Evolutionary conservation across 2,888 invertebrate species (phyloP).

Genomic region (Clostera curtula): DNA sequence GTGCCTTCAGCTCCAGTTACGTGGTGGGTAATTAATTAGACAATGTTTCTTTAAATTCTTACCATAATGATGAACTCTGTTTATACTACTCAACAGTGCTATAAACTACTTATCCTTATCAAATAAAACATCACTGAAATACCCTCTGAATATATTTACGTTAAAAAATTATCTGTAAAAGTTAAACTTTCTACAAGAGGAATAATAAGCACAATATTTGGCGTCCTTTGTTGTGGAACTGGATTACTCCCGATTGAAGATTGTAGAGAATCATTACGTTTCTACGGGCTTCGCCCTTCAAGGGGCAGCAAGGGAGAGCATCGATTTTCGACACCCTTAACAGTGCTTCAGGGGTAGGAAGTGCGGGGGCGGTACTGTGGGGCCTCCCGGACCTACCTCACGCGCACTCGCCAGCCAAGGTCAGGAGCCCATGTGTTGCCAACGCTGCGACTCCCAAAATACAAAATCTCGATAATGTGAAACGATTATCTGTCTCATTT

Average conservation of each 20-base stretch:
- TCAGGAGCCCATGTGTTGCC: slow-evolving; percentile 55
- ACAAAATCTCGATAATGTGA: slow-evolving; percentile 54
- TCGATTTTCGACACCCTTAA: slow-evolving; percentile 71
- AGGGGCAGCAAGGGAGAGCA: slow-evolving; percentile 58
- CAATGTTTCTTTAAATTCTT: too few species aligned
- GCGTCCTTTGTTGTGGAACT: slow-evolving; percentile 2
- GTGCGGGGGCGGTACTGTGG: slow-evolving; percentile 41
- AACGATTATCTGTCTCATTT: slow-evolving; percentile 37
- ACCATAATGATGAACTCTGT: too few species aligned
- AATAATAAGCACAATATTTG: too few species aligned
- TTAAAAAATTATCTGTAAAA: too few species aligned
- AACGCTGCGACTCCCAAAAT: slow-evolving; percentile 56
- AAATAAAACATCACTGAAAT: too few species aligned
- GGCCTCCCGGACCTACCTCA: slow-evolving; percentile 64
- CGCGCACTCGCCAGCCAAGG: slow-evolving; percentile 56
- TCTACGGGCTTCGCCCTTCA: slow-evolving; percentile 53
- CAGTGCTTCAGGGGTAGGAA: slow-evolving; percentile 33
- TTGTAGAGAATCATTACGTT: slow-evolving; percentile 24
- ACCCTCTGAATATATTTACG: too few species aligned
- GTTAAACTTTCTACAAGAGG: too few species aligned
- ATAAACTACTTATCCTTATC: too few species aligned
- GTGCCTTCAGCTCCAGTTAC: too few species aligned
- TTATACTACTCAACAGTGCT: too few species aligned
- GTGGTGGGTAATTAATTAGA: too few species aligned
- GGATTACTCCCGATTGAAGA: slow-evolving; percentile 6